Conservation (phyloP, 2,797 vertebrate species). For the Taenioides sp. region DNA sequence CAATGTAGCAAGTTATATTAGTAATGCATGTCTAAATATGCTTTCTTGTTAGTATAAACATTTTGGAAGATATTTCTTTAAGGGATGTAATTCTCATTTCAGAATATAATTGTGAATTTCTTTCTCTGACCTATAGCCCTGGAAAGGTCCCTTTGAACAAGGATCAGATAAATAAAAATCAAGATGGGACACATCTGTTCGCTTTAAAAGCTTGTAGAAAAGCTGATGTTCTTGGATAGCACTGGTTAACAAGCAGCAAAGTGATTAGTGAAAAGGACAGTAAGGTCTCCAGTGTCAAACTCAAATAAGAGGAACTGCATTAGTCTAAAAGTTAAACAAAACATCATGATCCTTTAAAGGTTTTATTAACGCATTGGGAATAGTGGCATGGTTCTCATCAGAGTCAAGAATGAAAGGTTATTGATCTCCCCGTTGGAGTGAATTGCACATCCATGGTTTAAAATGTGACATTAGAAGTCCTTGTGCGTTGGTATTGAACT, state of each 20-base stretch:
- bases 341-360: background rate
- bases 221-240: constrained; percentile 28
- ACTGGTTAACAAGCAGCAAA: constrained; percentile 16
- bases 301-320: constrained; percentile 7
- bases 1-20: background rate
- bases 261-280: background rate
- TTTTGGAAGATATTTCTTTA: background rate
- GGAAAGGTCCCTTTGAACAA: constrained; percentile 14
- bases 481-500: constrained; percentile 16
- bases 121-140: constrained; percentile 15
- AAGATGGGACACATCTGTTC: constrained; percentile 11
- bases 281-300: constrained; percentile 8
- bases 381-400: constrained; percentile 14
- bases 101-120: background rate
- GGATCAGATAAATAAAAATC: constrained; percentile 12
- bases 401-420: background rate
- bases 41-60: background rate
- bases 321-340: background rate
- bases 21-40: background rate
- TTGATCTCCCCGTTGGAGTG: constrained; percentile 16
- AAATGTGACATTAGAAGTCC: constrained; percentile 16
- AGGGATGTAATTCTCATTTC: background rate
- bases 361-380: constrained; percentile 1
- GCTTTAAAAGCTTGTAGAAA: constrained; percentile 24
- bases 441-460: constrained; percentile 14